A percentile compares a stretch with the other conserved stretches of the same genome.
Evolutionary conservation across 2,113 vertebrate species (phyloP).

Genomic region (Romanogobio albipinnatus): DNA sequence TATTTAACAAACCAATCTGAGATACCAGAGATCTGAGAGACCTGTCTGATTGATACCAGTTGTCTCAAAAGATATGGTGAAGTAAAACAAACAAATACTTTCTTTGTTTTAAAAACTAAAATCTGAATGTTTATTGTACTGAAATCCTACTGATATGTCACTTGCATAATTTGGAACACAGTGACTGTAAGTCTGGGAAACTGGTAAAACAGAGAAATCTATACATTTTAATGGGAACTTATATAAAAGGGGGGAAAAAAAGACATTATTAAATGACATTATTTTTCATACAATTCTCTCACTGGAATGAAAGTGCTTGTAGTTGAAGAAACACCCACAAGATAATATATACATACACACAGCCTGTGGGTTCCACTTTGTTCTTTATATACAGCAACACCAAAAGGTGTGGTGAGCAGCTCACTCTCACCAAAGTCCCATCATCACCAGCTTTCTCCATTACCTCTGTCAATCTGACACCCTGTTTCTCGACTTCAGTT

Average conservation of each 20-base stretch:
- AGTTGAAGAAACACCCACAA: neutral
- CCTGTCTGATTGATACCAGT: too few relatives aligned
- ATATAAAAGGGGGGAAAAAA: neutral
- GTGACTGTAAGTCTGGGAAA: neutral
- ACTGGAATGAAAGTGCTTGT: neutral
- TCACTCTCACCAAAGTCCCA: conserved; percentile 33
- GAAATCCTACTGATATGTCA: too few relatives aligned
- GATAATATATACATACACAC: neutral
- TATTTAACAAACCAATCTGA: too few relatives aligned
- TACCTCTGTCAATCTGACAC: conserved; percentile 38
- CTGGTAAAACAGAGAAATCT: neutral
- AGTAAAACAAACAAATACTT: too few relatives aligned
- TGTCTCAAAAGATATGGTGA: too few relatives aligned
- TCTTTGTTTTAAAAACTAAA: too few relatives aligned
- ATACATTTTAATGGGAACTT: neutral
- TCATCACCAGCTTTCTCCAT: conserved; percentile 29
- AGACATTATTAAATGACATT: neutral
- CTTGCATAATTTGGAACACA: too few relatives aligned
- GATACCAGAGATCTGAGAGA: too few relatives aligned
- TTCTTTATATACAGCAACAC: neutral
- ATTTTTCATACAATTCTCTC: neutral
- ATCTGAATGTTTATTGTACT: too few relatives aligned
- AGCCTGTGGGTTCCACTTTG: neutral
- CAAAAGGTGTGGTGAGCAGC: neutral
- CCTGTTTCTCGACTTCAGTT: conserved; percentile 38